Percentiles rank a stretch among this genome's conserved stretches.
Conservation (phyloP, 2,113 vertebrate genomes). For the Sturnus vulgaris region DNA sequence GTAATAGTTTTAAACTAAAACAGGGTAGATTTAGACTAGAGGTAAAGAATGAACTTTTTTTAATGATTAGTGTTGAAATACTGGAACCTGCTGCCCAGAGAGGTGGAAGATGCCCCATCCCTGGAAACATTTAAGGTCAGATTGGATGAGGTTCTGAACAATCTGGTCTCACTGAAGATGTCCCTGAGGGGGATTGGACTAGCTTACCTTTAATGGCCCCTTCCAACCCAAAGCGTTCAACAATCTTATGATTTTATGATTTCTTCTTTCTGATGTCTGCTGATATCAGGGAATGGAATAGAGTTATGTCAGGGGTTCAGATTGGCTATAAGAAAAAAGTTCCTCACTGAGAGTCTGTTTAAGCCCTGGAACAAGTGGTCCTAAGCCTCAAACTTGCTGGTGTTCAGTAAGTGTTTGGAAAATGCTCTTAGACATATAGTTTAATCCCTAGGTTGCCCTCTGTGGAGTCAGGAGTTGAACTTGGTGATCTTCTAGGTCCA, state of each 20-base stretch:
- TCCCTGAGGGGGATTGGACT: background rate
- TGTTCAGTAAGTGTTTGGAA: background rate
- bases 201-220: background rate
- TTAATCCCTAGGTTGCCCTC: background rate
- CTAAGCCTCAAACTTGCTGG: background rate
- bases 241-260: background rate
- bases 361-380: background rate
- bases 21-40: background rate
- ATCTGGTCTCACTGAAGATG: background rate
- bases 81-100: background rate
- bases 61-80: background rate
- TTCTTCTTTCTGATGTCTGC: background rate
- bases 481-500: background rate
- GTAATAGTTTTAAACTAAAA: background rate
- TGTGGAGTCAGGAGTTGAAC: background rate
- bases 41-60: background rate
- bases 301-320: background rate
- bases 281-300: background rate
- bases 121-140: background rate
- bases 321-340: background rate
- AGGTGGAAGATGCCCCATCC: background rate
- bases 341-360: background rate
- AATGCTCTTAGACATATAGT: fast-evolving
- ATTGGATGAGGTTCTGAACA: background rate
- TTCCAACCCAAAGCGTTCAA: background rate